Evolutionary conservation across 2,113 vertebrate genomes (phyloP).

Genomic region (Bubo blakistoni): DNA sequence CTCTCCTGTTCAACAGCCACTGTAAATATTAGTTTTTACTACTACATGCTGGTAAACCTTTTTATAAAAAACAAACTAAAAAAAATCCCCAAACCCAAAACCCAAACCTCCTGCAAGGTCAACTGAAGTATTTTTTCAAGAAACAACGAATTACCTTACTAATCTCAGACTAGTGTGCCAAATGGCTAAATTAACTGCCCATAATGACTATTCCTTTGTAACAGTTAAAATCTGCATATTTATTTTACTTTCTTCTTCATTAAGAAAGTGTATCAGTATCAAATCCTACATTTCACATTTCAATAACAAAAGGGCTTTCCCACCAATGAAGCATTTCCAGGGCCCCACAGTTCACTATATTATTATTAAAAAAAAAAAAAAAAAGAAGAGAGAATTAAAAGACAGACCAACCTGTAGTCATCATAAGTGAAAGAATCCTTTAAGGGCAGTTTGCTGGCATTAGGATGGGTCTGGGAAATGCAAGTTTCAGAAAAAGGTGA

Average conservation of each 20-base stretch:
- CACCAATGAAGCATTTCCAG: not conserved
- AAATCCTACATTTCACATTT: not conserved
- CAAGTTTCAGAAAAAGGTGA: conserved; percentile 65
- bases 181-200: not conserved
- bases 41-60: not conserved
- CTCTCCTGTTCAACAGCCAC: not conserved
- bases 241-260: not conserved
- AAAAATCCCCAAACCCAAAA: not conserved
- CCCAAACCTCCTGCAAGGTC: not conserved
- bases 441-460: conserved; percentile 93
- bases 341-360: not conserved
- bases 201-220: not conserved
- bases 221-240: not conserved
- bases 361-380: not conserved
- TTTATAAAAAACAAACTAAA: not conserved
- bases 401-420: conserved; percentile 93
- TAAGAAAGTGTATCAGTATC: not conserved
- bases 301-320: not conserved
- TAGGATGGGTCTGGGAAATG: conserved; percentile 89
- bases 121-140: not conserved
- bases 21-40: not conserved
- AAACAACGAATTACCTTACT: not conserved
- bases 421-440: conserved; percentile 98
- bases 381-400: not conserved
- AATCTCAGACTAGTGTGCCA: not conserved